Conservation (phyloP, 2,113 vertebrate genomes). For the Rhabdomys dilectus region DNA sequence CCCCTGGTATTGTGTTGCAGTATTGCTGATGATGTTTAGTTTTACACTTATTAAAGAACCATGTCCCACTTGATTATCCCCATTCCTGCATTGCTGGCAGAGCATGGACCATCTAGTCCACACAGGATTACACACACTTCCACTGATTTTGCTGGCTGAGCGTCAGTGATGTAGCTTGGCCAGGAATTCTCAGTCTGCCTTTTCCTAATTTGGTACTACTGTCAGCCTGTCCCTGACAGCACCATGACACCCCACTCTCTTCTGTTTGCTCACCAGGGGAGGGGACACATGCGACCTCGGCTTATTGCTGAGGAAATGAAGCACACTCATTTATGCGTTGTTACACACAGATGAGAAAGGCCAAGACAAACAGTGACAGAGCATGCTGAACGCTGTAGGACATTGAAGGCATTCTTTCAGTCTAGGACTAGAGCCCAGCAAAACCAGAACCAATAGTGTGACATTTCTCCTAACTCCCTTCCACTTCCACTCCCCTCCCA, state of each 20-base stretch:
- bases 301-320: constrained; percentile 70
- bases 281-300: constrained; percentile 42
- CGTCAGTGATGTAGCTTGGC: constrained; percentile 25
- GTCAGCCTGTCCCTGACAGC: constrained; percentile 73
- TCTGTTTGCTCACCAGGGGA: constrained; percentile 65
- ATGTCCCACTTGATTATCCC: constrained; percentile 75
- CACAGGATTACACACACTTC: constrained; percentile 64
- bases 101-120: constrained; percentile 47
- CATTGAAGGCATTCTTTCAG: neutral
- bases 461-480: neutral
- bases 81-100: constrained; percentile 43
- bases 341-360: constrained; percentile 23
- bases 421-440: neutral
- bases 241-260: constrained; percentile 44
- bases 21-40: constrained; percentile 79
- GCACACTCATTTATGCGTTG: constrained; percentile 65
- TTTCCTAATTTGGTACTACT: constrained; percentile 78
- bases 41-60: constrained; percentile 79
- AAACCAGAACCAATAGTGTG: neutral
- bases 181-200: neutral
- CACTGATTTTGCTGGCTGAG: constrained; percentile 63
- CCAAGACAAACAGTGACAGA: constrained; percentile 75
- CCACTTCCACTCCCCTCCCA: neutral
- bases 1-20: constrained; percentile 65
- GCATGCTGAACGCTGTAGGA: neutral